phyloP scores from a whole-genome alignment of 2,797 vertebrate genomes.

The Tragelaphus oryx region DNA sequence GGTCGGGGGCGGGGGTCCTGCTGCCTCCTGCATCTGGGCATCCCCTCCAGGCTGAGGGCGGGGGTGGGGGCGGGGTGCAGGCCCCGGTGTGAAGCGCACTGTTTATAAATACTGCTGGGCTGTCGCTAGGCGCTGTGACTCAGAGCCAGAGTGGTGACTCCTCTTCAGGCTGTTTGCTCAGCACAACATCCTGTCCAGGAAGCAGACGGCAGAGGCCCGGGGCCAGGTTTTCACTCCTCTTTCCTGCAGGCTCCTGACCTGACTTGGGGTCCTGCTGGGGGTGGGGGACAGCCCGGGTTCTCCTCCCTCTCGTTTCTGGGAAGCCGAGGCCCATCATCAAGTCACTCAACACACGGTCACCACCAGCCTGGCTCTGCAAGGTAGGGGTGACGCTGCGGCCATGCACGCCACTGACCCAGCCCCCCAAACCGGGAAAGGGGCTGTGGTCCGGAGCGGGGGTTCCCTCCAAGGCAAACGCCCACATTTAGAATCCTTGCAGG shows the following conservation, averaged over 20 bases:
- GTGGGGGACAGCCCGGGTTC: background rate
- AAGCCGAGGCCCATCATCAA: background rate
- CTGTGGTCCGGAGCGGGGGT: fast-evolving
- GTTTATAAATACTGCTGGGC: constrained; percentile 62
- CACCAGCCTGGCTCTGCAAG: background rate
- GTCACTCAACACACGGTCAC: background rate
- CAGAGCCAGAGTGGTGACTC: constrained; percentile 49
- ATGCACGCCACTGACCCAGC: fast-evolving
- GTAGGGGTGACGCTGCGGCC: fast-evolving
- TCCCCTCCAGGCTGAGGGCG: background rate
- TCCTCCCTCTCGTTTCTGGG: background rate
- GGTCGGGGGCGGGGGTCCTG: background rate
- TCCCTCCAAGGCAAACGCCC: background rate
- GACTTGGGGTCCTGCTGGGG: background rate
- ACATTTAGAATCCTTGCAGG: background rate
- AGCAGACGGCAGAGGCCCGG: background rate
- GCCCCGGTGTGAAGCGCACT: background rate
- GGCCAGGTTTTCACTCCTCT: background rate
- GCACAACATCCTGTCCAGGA: constrained; percentile 56
- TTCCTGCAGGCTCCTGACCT: constrained; percentile 28
- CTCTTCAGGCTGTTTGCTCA: constrained; percentile 28
- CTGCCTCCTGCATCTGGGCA: background rate
- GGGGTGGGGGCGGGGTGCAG: background rate
- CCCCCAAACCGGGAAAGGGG: background rate
- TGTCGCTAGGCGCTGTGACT: constrained; percentile 71